Conservation (phyloP, 2,888 invertebrate genomes). For the Boloria selene region DNA sequence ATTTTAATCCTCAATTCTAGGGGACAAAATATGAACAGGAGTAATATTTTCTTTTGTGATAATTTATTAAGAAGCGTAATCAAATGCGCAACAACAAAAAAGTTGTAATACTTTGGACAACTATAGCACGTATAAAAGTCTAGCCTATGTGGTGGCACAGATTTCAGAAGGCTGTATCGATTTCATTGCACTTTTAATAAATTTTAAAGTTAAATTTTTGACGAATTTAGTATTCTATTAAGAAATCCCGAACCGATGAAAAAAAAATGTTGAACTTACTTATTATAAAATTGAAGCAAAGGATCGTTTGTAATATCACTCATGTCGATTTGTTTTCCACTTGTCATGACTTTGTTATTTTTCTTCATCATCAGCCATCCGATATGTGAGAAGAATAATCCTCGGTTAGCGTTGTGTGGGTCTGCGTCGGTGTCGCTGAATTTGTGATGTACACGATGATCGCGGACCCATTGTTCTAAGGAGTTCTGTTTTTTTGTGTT, state of each 20-base stretch:
- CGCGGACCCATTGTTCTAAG: conserved; percentile 83
- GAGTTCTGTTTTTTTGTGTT: too few relatives aligned
- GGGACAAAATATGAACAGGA: not conserved
- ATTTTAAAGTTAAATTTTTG: too few relatives aligned
- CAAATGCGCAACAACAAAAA: too few relatives aligned
- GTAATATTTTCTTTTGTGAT: not conserved
- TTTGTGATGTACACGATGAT: conserved; percentile 90
- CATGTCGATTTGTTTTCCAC: conserved; percentile 89
- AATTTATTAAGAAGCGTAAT: not conserved
- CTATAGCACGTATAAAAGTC: too few relatives aligned
- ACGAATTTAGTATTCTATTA: too few relatives aligned
- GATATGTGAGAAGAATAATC: conserved; percentile 94
- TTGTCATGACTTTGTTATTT: conserved; percentile 88
- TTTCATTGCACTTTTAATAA: too few relatives aligned
- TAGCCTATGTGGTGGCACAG: too few relatives aligned
- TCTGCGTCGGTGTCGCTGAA: conserved; percentile 93
- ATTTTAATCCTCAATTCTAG: too few relatives aligned
- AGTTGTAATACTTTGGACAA: too few relatives aligned
- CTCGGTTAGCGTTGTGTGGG: conserved; percentile 91
- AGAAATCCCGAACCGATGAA: too few relatives aligned
- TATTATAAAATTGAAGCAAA: conserved; percentile 87
- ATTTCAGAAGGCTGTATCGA: too few relatives aligned
- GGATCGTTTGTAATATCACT: conserved; percentile 89
- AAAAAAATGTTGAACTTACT: conserved; percentile 71
- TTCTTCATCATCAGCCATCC: conserved; percentile 93